Evolutionary conservation across 2,113 vertebrate species (phyloP).

Genomic region (Okapia johnstoni): DNA sequence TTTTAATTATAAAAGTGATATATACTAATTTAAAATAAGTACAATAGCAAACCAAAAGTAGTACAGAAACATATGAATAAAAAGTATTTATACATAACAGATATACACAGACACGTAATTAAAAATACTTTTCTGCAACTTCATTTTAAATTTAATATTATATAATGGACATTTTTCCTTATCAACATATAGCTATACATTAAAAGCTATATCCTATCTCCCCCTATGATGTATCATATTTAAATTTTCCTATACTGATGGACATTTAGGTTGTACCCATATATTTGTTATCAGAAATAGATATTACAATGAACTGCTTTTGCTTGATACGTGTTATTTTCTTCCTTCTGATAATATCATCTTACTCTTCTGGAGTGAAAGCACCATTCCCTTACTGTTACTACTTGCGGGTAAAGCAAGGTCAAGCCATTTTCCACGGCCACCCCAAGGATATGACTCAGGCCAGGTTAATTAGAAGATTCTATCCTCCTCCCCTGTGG

Average conservation of each 20-base stretch:
- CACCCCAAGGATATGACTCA: not conserved
- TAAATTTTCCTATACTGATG: not conserved
- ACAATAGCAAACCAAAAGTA: not conserved
- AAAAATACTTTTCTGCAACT: not conserved
- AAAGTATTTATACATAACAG: not conserved
- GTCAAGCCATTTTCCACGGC: not conserved
- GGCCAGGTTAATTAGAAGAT: not conserved
- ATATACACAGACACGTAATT: not conserved
- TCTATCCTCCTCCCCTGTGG: not conserved
- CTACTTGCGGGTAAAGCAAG: not conserved
- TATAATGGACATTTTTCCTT: not conserved
- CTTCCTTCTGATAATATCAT: not conserved
- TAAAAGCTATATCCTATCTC: not conserved
- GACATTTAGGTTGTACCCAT: not conserved
- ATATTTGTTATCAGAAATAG: not conserved
- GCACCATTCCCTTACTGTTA: not conserved
- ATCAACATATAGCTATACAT: not conserved
- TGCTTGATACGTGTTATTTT: not conserved
- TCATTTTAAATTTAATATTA: conserved; percentile 12
- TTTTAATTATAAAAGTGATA: not conserved
- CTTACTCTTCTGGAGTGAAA: not conserved
- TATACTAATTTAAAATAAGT: not conserved
- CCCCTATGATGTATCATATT: not conserved
- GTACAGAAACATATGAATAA: not conserved
- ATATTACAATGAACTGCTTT: not conserved